A percentile compares a stretch with the other conserved stretches of the same genome.
Evolutionary conservation across 2,888 invertebrate species (phyloP).

Genomic region (Yponomeuta malinellus): DNA sequence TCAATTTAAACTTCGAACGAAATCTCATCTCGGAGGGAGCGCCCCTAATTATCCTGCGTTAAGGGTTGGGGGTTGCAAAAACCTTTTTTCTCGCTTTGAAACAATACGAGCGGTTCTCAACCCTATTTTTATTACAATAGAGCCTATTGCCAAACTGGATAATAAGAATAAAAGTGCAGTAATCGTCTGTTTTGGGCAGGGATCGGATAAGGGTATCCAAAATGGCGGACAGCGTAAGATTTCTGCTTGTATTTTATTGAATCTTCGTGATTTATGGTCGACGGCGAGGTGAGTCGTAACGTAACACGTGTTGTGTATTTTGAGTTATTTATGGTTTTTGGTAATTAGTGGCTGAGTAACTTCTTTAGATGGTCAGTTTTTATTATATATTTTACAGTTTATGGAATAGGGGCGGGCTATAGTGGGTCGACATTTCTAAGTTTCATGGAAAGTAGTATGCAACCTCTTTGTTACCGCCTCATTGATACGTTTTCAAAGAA

Average conservation of each 20-base stretch:
- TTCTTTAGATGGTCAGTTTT: no score
- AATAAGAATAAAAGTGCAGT: constrained; percentile 22
- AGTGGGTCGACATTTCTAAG: no score
- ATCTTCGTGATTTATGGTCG: constrained; percentile 72
- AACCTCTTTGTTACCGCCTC: no score
- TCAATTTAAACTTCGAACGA: constrained; percentile 67
- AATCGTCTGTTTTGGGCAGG: constrained; percentile 69
- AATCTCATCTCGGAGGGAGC: constrained; percentile 68
- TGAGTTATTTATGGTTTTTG: constrained; percentile 45
- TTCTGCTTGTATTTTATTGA: constrained; percentile 70
- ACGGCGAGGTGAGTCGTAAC: constrained; percentile 39
- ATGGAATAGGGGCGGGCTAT: no score
- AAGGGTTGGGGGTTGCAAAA: constrained; percentile 53
- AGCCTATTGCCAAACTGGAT: not conserved
- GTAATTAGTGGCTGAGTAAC: not conserved
- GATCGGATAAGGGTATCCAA: constrained; percentile 62
- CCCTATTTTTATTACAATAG: not conserved
- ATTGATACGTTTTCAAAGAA: no score
- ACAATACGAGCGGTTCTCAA: not conserved
- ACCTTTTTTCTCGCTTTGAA: constrained; percentile 13
- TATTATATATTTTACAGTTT: no score
- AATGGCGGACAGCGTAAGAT: constrained; percentile 69
- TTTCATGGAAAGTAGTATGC: no score
- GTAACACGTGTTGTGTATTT: constrained; percentile 53
- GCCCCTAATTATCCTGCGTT: constrained; percentile 69